Percentiles rank a stretch among this genome's conserved stretches.
These are phyloP conservation scores for Parnassius glacialis DNA, from an alignment of 2,888 invertebrate species.

Conservation along the genomic window DNA sequence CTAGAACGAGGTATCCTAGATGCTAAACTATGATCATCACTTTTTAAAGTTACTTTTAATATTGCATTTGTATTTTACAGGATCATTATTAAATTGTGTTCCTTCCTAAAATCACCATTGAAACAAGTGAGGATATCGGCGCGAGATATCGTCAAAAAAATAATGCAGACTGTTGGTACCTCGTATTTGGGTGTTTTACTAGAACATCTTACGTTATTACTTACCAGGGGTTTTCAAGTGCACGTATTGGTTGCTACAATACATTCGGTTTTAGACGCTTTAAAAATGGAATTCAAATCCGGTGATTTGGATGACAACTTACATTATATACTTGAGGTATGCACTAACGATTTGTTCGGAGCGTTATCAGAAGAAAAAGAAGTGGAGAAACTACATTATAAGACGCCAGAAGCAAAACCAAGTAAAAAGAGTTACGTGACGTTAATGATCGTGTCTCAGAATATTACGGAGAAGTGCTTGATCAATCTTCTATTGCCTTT, in stretches of 20 bases:
- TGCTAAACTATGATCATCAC: no score
- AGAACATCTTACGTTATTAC: constrained; percentile 88
- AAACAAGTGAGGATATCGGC: constrained; percentile 92
- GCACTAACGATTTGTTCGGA: constrained; percentile 94
- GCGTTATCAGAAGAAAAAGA: constrained; percentile 95
- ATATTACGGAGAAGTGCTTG: constrained; percentile 88
- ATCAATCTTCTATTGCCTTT: constrained; percentile 90
- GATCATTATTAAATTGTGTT: constrained; percentile 93
- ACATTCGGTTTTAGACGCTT: constrained; percentile 88
- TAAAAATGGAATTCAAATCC: constrained; percentile 85
- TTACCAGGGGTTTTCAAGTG: constrained; percentile 95
- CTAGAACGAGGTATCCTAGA: no score
- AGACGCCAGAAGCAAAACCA: constrained; percentile 90
- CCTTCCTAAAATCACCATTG: constrained; percentile 93
- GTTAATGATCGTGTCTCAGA: constrained; percentile 89
- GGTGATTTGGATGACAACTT: constrained; percentile 91
- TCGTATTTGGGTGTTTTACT: constrained; percentile 88
- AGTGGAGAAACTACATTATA: constrained; percentile 89
- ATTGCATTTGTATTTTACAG: constrained; percentile 62
- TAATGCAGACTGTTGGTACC: constrained; percentile 92
- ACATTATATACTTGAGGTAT: constrained; percentile 89
- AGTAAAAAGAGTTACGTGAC: constrained; percentile 93
- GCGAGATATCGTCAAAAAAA: constrained; percentile 95
- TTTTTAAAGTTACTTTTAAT: background rate
- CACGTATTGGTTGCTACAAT: constrained; percentile 95